These are phyloP conservation scores for Botia almorhae DNA, from an alignment of 2,797 vertebrate species.

Conservation along the genomic window DNA sequence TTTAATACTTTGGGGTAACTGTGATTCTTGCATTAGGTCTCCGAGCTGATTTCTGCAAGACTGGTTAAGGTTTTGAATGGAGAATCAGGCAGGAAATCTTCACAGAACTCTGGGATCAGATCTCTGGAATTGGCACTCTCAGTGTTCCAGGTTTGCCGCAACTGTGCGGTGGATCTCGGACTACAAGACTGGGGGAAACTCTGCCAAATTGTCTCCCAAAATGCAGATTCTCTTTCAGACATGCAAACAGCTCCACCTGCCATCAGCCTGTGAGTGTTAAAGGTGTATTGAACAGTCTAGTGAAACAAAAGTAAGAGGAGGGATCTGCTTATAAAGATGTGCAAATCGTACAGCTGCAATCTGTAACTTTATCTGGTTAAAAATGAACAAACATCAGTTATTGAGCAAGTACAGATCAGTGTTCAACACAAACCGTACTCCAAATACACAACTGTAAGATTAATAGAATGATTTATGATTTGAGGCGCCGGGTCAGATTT, in stretches of 20 bases:
- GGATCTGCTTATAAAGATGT: neutral
- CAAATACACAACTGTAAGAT: no score
- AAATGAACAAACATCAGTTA: no score
- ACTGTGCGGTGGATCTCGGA: neutral
- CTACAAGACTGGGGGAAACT: slow-evolving; percentile 64
- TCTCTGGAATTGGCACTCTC: slow-evolving; percentile 67
- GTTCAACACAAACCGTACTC: no score
- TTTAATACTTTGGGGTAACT: rapidly evolving
- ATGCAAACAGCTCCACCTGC: rapidly evolving
- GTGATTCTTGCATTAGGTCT: slow-evolving; percentile 53
- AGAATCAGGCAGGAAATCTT: neutral
- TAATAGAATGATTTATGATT: no score
- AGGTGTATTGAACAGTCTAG: neutral
- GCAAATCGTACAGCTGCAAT: no score
- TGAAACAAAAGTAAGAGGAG: neutral
- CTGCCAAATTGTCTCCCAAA: slow-evolving; percentile 67
- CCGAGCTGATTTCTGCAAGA: slow-evolving; percentile 62
- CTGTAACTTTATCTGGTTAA: no score
- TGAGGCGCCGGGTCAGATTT: no score
- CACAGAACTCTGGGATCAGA: neutral
- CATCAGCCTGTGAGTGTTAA: slow-evolving; percentile 58
- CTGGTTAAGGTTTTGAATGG: slow-evolving; percentile 63
- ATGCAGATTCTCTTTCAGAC: slow-evolving; percentile 6
- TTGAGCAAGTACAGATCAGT: no score
- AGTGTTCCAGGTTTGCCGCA: slow-evolving; percentile 62